Evolutionary conservation across 2,888 invertebrate genomes (phyloP).

Genomic region (Bombylius discolor): DNA sequence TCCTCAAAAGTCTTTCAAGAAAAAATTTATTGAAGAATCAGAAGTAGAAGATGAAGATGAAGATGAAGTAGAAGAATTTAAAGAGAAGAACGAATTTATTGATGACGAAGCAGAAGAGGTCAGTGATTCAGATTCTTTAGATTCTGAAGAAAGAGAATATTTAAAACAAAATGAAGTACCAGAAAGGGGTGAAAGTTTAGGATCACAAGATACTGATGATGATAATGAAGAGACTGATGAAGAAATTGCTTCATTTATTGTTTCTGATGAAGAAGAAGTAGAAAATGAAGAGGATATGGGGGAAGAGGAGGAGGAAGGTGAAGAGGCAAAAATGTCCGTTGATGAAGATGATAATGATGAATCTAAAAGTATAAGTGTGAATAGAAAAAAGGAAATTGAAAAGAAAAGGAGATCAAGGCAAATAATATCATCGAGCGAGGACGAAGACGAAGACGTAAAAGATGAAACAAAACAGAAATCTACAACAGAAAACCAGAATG

Average conservation of each 20-base stretch:
- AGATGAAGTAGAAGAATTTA: constrained; percentile 9
- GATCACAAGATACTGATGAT: constrained; percentile 35
- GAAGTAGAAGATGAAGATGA: constrained; percentile 10
- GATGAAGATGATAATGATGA: not conserved
- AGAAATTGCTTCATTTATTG: constrained; percentile 42
- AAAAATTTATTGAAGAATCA: not conserved
- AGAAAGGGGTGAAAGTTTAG: constrained; percentile 41
- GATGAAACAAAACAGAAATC: too few species aligned
- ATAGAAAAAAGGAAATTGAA: not conserved
- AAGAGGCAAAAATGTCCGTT: not conserved
- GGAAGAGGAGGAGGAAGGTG: not conserved
- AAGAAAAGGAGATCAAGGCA: not conserved
- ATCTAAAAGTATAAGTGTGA: not conserved
- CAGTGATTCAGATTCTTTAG: constrained; percentile 28
- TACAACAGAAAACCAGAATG: too few species aligned
- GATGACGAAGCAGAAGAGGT: constrained; percentile 26
- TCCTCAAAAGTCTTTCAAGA: not conserved
- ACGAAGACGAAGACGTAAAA: too few species aligned
- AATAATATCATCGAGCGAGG: not conserved
- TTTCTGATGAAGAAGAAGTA: constrained; percentile 39
- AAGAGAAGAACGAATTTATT: constrained; percentile 19
- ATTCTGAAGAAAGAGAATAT: constrained; percentile 39
- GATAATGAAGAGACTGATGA: constrained; percentile 36
- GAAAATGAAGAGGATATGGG: constrained; percentile 13
- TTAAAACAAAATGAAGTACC: constrained; percentile 40